phyloP scores from a whole-genome alignment of 2,888 invertebrate species.

The Apotomis betuletana region DNA sequence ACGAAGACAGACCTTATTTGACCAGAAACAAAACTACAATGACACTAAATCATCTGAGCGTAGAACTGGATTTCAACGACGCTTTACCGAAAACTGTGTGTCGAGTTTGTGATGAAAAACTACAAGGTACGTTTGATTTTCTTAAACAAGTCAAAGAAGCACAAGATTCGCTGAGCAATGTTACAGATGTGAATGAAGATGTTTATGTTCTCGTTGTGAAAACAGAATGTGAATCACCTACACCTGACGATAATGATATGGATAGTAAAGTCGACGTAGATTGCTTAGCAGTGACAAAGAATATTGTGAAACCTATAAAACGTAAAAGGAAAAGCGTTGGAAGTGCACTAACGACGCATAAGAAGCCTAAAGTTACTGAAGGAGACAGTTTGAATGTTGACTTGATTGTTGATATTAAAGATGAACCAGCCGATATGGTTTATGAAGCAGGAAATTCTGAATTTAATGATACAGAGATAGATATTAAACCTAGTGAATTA shows the following conservation, averaged over 20 bases:
- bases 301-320: too few relatives aligned
- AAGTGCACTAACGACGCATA: too few relatives aligned
- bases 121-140: constrained; percentile 9
- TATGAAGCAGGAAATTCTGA: background rate
- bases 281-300: background rate
- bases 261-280: background rate
- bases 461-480: constrained; percentile 4
- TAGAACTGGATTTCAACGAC: constrained; percentile 15
- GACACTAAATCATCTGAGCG: constrained; percentile 1
- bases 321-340: too few relatives aligned
- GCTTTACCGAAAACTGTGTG: constrained; percentile 12
- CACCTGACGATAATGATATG: too few relatives aligned
- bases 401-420: constrained; percentile 5
- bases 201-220: background rate
- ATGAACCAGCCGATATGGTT: background rate
- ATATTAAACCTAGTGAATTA: constrained; percentile 5
- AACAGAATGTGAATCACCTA: background rate
- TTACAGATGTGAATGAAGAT: background rate
- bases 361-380: too few relatives aligned
- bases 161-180: background rate
- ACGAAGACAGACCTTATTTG: background rate
- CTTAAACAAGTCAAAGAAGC: constrained; percentile 19
- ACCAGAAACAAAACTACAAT: background rate
- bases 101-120: constrained; percentile 1
- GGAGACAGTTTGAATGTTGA: background rate